Evolutionary conservation across 2,888 invertebrate species (phyloP).

Genomic region (Epiperipatus broadwayi): DNA sequence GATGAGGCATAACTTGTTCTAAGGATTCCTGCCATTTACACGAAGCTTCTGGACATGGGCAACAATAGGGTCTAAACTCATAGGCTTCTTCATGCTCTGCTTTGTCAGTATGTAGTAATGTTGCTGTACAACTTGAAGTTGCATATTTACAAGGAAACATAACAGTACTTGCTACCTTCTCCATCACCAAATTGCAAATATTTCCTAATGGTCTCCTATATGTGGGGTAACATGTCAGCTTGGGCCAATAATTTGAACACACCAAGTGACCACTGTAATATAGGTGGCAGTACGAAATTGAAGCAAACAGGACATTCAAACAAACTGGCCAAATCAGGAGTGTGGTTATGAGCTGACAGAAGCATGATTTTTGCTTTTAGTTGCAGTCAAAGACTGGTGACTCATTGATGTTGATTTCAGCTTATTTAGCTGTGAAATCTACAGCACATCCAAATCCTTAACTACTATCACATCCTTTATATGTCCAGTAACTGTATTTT

Average conservation of each 20-base stretch:
- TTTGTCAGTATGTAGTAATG: constrained; percentile 31
- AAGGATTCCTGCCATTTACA: constrained; percentile 37
- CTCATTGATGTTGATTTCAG: too few relatives aligned
- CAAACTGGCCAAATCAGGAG: neutral
- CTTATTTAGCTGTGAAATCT: too few relatives aligned
- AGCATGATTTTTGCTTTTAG: too few relatives aligned
- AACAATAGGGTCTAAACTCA: constrained; percentile 35
- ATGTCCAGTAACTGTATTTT: too few relatives aligned
- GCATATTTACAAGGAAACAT: constrained; percentile 35
- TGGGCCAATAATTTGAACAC: constrained; percentile 34
- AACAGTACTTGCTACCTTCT: constrained; percentile 35
- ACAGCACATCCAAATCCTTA: too few relatives aligned
- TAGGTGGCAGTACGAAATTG: constrained; percentile 36
- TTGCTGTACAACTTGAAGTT: constrained; percentile 30
- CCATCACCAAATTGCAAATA: constrained; percentile 35
- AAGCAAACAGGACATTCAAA: constrained; percentile 27
- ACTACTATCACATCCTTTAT: too few relatives aligned
- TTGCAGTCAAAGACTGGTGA: too few relatives aligned
- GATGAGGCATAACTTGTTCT: constrained; percentile 34
- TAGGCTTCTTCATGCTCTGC: constrained; percentile 35
- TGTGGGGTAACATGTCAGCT: constrained; percentile 34
- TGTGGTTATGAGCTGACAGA: too few relatives aligned
- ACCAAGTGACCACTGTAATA: constrained; percentile 36
- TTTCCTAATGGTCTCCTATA: constrained; percentile 34
- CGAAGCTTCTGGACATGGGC: constrained; percentile 36